A percentile compares a stretch with the other conserved stretches of the same genome.
Conservation (phyloP, 2,113 vertebrate genomes). For the Pollachius pollachius region DNA sequence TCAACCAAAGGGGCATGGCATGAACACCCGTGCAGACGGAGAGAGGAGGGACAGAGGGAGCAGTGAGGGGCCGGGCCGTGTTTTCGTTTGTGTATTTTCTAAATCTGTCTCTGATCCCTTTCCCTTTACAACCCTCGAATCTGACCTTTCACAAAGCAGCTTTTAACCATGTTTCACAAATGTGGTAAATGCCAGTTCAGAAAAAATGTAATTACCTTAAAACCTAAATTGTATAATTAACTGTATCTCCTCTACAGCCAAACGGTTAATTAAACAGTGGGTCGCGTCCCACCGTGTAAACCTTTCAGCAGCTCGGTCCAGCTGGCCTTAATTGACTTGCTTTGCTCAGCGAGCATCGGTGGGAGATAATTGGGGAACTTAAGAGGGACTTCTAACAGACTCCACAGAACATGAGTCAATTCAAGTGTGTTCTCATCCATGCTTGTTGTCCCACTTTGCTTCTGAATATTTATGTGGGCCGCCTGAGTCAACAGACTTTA, state of each 20-base stretch:
- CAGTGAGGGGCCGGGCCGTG: no score
- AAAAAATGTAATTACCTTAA: no score
- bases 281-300: neutral
- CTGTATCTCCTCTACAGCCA: neutral
- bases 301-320: neutral
- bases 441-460: neutral
- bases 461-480: constrained; percentile 14
- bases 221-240: no score
- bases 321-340: neutral
- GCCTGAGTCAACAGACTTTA: constrained; percentile 1
- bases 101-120: no score
- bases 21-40: no score
- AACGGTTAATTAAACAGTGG: neutral
- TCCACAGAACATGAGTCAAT: neutral
- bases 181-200: no score
- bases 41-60: no score
- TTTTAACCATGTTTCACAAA: no score
- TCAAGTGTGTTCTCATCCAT: neutral
- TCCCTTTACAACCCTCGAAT: no score
- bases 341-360: neutral
- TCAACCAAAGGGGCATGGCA: no score
- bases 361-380: neutral
- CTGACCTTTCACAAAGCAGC: no score
- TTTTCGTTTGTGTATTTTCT: no score
- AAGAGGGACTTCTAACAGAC: neutral